Base-by-base conservation (phyloP, 2,888 invertebrate genomes). In the Ochropleura leucogaster region DNA sequence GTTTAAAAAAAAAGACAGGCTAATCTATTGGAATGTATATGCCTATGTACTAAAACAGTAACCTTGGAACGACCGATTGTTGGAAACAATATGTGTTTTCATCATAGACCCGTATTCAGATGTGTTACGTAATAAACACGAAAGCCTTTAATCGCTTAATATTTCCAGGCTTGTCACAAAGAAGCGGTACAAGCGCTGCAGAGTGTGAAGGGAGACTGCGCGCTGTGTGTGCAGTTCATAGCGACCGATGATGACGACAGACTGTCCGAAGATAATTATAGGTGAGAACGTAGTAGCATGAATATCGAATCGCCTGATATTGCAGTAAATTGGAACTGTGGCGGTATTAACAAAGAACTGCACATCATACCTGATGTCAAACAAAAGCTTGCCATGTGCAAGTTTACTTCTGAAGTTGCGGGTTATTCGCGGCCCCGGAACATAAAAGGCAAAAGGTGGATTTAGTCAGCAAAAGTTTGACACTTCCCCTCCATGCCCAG, bases 101-200 rank as follows among this genome's bases (percentile, higher is more conserved):
- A n/a, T n/a, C n/a, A n/a, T n/a, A n/a, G n/a, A 7, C 7, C 30
- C 16, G 3, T 9, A 40, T 60, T 60, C 0, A 42, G 40, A 59
- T 42, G 59, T 14, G 18, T 18, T 12, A n/a, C 18, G 3, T n/a
- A 8, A 46, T 20, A 20, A 42, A 44, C 8, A 2, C 0, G 30
- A 44, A 71, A 49, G 9, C 14, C 16, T 0, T 49, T 63, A 63
- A 63, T 14, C 0, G 3, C 18, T 18, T 20, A 0, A 40, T 57
- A 7, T 47, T 77, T 72, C 2, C 90, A 97, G 97, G 97, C 97
- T 55, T 98, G 98, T 89, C 98, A 98, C 93, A 97, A 97, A 82
- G 98, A 98, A 89, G 98, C 98, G 8, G 98, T 98, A 8, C 97
- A 97, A 84, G 97, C 98, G 75, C 94, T 98, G 78, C 98, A 98